Evolutionary conservation across 2,797 vertebrate species (phyloP), one percentile per base, ranked within the genome.

Genomic region (Sus cebifrons): DNA sequence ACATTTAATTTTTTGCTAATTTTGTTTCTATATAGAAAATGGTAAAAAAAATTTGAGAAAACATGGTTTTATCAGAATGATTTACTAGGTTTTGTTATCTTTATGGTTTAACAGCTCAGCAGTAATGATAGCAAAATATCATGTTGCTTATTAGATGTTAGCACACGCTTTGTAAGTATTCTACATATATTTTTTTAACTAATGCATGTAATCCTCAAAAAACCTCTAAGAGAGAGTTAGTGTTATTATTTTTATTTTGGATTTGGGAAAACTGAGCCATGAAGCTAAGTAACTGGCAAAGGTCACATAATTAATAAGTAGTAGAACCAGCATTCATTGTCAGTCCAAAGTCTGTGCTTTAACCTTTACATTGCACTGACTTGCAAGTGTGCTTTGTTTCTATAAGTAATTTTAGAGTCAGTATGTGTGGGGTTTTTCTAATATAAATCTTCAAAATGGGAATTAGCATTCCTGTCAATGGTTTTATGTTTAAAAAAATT

Each of bases 391-490:
- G 21, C 12, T 85, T 87, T 87, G 21, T 92, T 85, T 88, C 32
- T 52, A 10, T 62, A 70, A 68, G 13, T 62, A 40, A 77, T 27
- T 86, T 83, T 79, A 92, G 0, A 85, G 9, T 92, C 11, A 49
- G 5, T 23, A 0, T 73, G 4, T 71, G 11, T 27, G 27, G 3
- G 9, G 32, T 27, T 27, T 75, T 67, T 67, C 54, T 56, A 83
- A 67, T 68, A 25, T 36, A 65, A 77, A 71, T 64, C 12, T 1
- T 27, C 6, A 64, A 83, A 54, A 3, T 83, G 40, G 27, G 21
- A 52, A 52, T 64, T 71, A 87, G 78, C 92, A 85, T 81, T 74
- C 7, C n/a, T 95, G 8, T 83, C 58, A 83, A 23, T 60, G 73
- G 7, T 27, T 58, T 83, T 8, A n/a, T 64, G 7, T 75, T 56